Conservation (phyloP, 2,888 invertebrate species). For the Adelognathus sp. region DNA sequence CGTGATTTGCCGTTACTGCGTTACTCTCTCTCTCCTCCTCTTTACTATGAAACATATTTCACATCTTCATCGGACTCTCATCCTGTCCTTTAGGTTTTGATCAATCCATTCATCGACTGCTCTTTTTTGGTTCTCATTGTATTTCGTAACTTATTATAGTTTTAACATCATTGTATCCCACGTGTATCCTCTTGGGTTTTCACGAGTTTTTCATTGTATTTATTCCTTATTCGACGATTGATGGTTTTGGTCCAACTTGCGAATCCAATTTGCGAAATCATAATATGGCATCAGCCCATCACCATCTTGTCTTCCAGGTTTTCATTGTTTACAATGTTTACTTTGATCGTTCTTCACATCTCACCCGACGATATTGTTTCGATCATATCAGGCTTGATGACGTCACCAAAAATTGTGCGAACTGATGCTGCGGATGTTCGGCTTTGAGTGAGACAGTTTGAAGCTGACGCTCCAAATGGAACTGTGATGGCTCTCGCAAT, state of each 20-base stretch:
- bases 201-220: not conserved
- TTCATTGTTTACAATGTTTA: not conserved
- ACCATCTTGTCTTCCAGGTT: not conserved
- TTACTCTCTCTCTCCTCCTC: not conserved
- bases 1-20: slow-evolving; percentile 17
- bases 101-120: not conserved
- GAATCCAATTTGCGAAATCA: not conserved
- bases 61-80: slow-evolving; percentile 8
- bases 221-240: not conserved
- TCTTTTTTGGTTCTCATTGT: not conserved
- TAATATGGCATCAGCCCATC: not conserved
- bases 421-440: too few relatives aligned
- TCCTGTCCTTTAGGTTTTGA: not conserved
- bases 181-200: too few relatives aligned
- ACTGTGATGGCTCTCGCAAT: too few relatives aligned
- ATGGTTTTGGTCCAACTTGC: not conserved
- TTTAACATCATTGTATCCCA: too few relatives aligned
- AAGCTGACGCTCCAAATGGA: too few relatives aligned
- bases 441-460: too few relatives aligned
- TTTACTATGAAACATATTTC: slow-evolving; percentile 4
- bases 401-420: too few relatives aligned
- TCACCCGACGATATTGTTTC: too few relatives aligned
- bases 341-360: too few relatives aligned
- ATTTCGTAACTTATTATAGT: too few relatives aligned
- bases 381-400: too few relatives aligned